Conservation (phyloP, 2,113 vertebrate genomes). For the Delphinapterus leucas region DNA sequence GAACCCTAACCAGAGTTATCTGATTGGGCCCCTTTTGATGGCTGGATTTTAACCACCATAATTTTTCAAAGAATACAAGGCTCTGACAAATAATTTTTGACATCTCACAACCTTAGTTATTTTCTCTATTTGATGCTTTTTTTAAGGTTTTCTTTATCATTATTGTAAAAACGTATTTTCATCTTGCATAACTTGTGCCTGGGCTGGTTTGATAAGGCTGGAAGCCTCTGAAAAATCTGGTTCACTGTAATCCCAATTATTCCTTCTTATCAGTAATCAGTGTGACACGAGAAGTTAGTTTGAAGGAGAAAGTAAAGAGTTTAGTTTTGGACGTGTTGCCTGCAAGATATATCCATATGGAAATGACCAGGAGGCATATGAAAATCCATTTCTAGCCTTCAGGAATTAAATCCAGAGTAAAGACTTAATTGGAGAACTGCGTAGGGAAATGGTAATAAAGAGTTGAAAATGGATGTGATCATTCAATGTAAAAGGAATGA, state of each 20-base stretch:
- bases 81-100: neutral
- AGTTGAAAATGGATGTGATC: neutral
- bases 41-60: neutral
- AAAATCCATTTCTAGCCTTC: neutral
- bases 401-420: neutral
- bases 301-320: neutral
- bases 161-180: neutral
- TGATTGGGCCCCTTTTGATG: neutral
- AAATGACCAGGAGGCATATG: neutral
- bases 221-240: neutral
- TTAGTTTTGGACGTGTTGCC: neutral
- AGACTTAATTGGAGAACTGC: neutral
- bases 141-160: neutral
- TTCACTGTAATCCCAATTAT: neutral
- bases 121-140: neutral
- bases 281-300: neutral
- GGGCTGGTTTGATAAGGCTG: neutral
- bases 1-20: neutral
- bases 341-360: neutral
- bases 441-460: neutral
- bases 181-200: neutral
- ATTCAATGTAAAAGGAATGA: neutral
- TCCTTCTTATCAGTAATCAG: neutral
- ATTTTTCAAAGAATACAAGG: neutral
- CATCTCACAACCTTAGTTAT: neutral